These are phyloP conservation scores for Rotaria macrura DNA, from an alignment of 2,888 invertebrate genomes.

Conservation along the genomic window DNA sequence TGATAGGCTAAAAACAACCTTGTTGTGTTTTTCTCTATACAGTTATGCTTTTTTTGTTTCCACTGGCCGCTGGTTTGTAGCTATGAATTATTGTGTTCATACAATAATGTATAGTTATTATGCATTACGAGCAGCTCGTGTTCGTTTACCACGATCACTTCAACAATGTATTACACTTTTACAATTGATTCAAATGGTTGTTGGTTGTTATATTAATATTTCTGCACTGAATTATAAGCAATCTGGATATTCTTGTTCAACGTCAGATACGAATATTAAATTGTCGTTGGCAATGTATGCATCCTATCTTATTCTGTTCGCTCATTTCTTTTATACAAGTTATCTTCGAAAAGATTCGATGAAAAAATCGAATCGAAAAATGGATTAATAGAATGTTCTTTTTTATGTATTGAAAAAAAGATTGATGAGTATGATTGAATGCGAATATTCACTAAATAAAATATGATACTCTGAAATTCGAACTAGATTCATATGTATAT, in stretches of 20 bases:
- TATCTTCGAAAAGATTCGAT: conserved; percentile 38
- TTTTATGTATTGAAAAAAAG: not conserved
- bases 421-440: not conserved
- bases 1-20: too few species aligned
- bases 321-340: conserved; percentile 48
- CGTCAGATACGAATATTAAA: conserved; percentile 49
- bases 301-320: conserved; percentile 48
- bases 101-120: conserved; percentile 54
- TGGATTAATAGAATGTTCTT: not conserved
- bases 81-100: conserved; percentile 54
- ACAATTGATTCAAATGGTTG: conserved; percentile 82
- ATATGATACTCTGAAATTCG: too few species aligned
- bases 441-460: too few species aligned
- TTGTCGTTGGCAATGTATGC: conserved; percentile 48
- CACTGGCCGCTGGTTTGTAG: conserved; percentile 36
- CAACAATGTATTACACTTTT: conserved; percentile 80
- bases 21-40: conserved; percentile 15
- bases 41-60: conserved; percentile 53
- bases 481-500: too few species aligned
- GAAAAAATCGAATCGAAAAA: not conserved
- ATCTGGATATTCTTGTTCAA: conserved; percentile 47
- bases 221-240: conserved; percentile 57
- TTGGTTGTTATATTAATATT: conserved; percentile 77
- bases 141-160: conserved; percentile 57
- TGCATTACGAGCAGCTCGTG: conserved; percentile 48